Conservation (phyloP, 2,113 vertebrate species). For the Apodemus speciosus region DNA sequence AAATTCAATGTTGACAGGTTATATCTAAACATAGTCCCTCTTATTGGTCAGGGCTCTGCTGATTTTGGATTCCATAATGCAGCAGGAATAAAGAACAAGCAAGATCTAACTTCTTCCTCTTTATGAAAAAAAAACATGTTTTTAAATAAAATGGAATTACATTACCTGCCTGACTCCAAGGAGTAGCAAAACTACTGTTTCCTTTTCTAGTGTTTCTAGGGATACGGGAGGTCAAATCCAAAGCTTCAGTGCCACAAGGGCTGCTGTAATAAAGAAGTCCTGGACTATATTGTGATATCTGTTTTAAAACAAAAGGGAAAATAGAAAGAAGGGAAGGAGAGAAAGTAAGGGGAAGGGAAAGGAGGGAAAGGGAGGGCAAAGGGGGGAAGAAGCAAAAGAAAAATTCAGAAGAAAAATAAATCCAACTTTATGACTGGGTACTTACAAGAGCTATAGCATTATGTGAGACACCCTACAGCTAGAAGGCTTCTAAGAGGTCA, state of each 20-base stretch:
- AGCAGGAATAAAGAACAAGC: background rate
- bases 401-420: background rate
- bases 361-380: accelerated
- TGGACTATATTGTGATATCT: background rate
- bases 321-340: background rate
- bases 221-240: background rate
- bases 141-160: background rate
- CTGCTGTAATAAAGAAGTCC: background rate
- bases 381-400: background rate
- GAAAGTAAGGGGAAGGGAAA: background rate
- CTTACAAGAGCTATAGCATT: background rate
- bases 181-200: background rate
- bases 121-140: background rate
- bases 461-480: background rate
- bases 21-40: background rate
- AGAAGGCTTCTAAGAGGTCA: background rate
- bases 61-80: background rate
- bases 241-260: background rate
- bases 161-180: background rate
- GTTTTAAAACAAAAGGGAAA: background rate
- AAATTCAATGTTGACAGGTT: too few relatives aligned
- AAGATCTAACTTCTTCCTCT: background rate
- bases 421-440: background rate
- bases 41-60: background rate
- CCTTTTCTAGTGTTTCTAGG: background rate